Evolutionary conservation across 2,797 vertebrate species (phyloP).

Genomic region (Neosilurus hyrtlii): DNA sequence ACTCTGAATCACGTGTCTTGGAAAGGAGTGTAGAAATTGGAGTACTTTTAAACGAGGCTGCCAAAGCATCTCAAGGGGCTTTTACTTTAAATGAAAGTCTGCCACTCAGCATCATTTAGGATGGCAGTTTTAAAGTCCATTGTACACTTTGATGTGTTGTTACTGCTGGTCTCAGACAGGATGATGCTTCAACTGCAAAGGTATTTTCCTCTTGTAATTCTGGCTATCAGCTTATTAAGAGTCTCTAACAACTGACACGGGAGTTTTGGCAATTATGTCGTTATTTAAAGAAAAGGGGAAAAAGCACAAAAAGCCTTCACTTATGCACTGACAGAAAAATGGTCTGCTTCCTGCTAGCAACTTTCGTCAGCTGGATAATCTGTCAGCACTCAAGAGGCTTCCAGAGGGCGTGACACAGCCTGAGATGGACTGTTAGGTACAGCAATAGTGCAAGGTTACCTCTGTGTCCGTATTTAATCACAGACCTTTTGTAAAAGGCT

Average conservation of each 20-base stretch:
- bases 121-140: slow-evolving; percentile 37
- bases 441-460: background rate
- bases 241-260: slow-evolving; percentile 66
- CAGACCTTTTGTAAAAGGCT: slow-evolving; percentile 18
- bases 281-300: slow-evolving; percentile 63
- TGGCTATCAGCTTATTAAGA: slow-evolving; percentile 61
- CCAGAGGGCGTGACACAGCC: slow-evolving; percentile 50
- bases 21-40: background rate
- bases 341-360: slow-evolving; percentile 33
- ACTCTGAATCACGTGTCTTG: background rate
- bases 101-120: background rate
- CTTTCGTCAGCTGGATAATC: slow-evolving; percentile 49
- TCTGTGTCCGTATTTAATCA: background rate
- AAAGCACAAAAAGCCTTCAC: slow-evolving; percentile 63
- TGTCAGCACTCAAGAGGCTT: slow-evolving; percentile 59
- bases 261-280: slow-evolving; percentile 67
- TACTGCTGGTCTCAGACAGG: slow-evolving; percentile 53
- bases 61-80: slow-evolving; percentile 17
- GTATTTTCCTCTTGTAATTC: slow-evolving; percentile 53
- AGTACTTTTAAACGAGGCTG: slow-evolving; percentile 19
- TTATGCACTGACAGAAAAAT: slow-evolving; percentile 61
- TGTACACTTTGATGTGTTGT: slow-evolving; percentile 45
- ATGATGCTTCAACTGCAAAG: slow-evolving; percentile 45
- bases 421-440: slow-evolving; percentile 50
- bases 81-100: slow-evolving; percentile 31